A percentile compares a stretch with the other conserved stretches of the same genome.
phyloP scores from a whole-genome alignment of 2,113 vertebrate genomes.

The Peromyscus polionotus region DNA sequence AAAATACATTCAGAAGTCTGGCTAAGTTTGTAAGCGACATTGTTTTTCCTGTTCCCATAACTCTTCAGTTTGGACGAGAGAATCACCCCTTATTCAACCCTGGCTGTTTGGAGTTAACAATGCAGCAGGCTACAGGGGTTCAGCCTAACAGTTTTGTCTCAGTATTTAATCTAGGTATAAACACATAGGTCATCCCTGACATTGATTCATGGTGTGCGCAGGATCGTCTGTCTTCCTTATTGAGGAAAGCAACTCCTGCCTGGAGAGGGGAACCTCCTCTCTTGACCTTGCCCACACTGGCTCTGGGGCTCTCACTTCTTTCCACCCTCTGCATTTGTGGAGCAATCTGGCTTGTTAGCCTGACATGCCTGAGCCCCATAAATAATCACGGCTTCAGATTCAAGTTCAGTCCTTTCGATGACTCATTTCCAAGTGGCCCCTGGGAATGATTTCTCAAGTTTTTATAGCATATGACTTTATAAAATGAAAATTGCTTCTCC shows the following conservation, averaged over 20 bases:
- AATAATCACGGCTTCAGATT: conserved; percentile 19
- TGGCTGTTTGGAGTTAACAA: background rate
- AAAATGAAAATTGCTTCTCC: conserved; percentile 64
- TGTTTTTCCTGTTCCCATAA: background rate
- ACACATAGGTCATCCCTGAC: background rate
- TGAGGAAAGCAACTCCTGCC: background rate
- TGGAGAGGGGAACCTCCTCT: background rate
- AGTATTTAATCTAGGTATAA: conserved; percentile 21
- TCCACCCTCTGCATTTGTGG: background rate
- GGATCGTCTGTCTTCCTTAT: background rate
- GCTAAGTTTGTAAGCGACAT: background rate
- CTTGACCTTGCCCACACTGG: background rate
- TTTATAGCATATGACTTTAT: conserved; percentile 54
- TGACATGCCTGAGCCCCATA: background rate
- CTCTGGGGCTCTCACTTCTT: background rate
- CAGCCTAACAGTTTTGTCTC: background rate
- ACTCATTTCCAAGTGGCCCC: conserved; percentile 33
- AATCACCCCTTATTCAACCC: background rate
- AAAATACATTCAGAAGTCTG: background rate
- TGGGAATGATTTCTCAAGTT: conserved; percentile 38
- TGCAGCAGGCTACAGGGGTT: background rate
- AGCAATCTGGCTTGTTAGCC: background rate
- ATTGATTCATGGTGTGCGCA: background rate
- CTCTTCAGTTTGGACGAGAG: background rate
- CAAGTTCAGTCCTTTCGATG: background rate